Percentiles rank a stretch among this genome's conserved stretches.
These are phyloP conservation scores for Muscina levida DNA, from an alignment of 2,888 invertebrate species.

Conservation along the genomic window DNA sequence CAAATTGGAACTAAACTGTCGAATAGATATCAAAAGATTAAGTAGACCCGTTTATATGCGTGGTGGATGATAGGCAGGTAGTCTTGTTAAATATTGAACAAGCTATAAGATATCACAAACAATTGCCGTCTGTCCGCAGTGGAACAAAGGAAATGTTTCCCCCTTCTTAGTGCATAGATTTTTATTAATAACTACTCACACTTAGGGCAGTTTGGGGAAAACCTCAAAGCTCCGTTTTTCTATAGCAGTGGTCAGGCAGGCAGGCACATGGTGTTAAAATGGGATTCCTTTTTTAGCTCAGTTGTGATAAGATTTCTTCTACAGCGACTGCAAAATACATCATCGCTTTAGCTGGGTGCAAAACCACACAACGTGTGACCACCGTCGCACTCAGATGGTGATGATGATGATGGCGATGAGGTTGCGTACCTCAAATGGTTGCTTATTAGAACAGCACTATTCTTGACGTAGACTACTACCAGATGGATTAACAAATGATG, in stretches of 20 bases:
- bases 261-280: slow-evolving; percentile 6
- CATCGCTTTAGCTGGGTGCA: background rate
- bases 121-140: too few species aligned
- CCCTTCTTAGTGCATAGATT: too few species aligned
- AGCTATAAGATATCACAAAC: too few species aligned
- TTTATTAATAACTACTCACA: too few species aligned
- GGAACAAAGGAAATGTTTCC: too few species aligned
- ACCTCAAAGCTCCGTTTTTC: slow-evolving; percentile 8
- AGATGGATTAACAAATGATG: background rate
- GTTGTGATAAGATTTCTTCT: slow-evolving; percentile 13
- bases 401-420: slow-evolving; percentile 1
- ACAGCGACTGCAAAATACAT: slow-evolving; percentile 11
- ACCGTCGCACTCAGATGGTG: background rate
- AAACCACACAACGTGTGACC: slow-evolving; percentile 29
- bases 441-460: slow-evolving; percentile 21
- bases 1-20: slow-evolving; percentile 51
- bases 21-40: slow-evolving; percentile 39
- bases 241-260: background rate
- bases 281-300: slow-evolving; percentile 32
- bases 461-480: background rate
- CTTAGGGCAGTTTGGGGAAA: background rate
- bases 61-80: too few species aligned
- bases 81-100: too few species aligned
- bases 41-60: too few species aligned
- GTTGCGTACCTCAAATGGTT: background rate